Percentiles rank a stretch among this genome's conserved stretches.
Conservation (phyloP, 2,888 invertebrate species). For the Sinotaia quadrata region DNA sequence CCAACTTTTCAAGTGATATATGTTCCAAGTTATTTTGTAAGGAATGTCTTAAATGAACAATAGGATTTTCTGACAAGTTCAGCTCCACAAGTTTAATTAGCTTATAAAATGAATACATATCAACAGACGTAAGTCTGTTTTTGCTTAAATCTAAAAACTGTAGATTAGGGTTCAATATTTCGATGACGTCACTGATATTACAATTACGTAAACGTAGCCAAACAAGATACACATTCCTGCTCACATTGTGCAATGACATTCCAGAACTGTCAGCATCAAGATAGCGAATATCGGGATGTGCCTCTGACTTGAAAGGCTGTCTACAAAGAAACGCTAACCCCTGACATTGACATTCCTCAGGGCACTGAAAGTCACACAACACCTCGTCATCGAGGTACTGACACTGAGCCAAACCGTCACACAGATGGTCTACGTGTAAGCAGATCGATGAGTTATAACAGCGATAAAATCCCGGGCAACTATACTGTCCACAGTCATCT, state of each 20-base stretch:
- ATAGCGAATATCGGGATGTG: too few relatives aligned
- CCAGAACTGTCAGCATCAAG: constrained; percentile 10
- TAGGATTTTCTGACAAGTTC: too few relatives aligned
- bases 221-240: too few relatives aligned
- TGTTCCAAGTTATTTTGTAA: too few relatives aligned
- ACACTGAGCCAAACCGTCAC: constrained; percentile 26
- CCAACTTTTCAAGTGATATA: too few relatives aligned
- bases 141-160: constrained; percentile 12
- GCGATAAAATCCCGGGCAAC: constrained; percentile 17
- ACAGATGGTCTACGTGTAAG: constrained; percentile 17
- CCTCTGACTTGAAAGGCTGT: too few relatives aligned
- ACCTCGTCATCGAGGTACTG: constrained; percentile 25
- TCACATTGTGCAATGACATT: not conserved
- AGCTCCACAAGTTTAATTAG: constrained; percentile 3
- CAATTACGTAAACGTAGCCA: too few relatives aligned
- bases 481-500: too few relatives aligned
- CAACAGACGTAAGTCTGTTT: constrained; percentile 2
- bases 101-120: not conserved
- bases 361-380: constrained; percentile 15
- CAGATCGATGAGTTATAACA: constrained; percentile 18
- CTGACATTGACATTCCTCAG: constrained; percentile 3
- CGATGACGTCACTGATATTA: too few relatives aligned
- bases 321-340: constrained; percentile 19
- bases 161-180: not conserved
- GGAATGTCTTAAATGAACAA: too few relatives aligned